phyloP scores from a whole-genome alignment of 2,113 vertebrate genomes.

The Brevimyrus niger region DNA sequence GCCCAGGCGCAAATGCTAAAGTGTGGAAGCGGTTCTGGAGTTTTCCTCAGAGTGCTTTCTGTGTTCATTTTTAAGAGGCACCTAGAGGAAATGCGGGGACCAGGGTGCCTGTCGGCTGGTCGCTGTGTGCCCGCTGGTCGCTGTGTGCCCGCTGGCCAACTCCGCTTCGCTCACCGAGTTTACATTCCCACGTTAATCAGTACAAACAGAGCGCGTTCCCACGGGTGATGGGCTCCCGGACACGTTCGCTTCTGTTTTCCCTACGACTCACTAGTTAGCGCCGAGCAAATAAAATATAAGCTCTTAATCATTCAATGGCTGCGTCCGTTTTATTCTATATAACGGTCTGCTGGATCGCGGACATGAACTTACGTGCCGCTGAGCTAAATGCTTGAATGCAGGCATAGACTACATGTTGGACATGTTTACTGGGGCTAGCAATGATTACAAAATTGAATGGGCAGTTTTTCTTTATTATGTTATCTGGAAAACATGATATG shows the following conservation, averaged over 20 bases:
- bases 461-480: not conserved
- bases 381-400: not conserved
- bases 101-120: not conserved
- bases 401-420: not conserved
- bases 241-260: too few species aligned
- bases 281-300: not conserved
- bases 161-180: not conserved
- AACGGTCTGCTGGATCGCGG: not conserved
- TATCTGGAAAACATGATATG: not conserved
- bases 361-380: not conserved
- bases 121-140: not conserved
- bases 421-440: not conserved
- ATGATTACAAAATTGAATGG: not conserved
- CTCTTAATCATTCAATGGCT: not conserved
- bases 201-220: slow-evolving; percentile 3
- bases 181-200: slow-evolving; percentile 2
- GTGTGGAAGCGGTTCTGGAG: not conserved
- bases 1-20: not conserved
- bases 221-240: not conserved
- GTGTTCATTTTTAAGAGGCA: not conserved
- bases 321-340: not conserved
- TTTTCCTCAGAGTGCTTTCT: not conserved
- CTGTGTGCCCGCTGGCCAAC: not conserved
- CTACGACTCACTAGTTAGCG: not conserved
- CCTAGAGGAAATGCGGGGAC: not conserved